Percentiles rank a stretch among this genome's conserved stretches.
These are phyloP conservation scores for Silvanus unidentatus DNA, from an alignment of 2,888 invertebrate species.

Conservation along the genomic window DNA sequence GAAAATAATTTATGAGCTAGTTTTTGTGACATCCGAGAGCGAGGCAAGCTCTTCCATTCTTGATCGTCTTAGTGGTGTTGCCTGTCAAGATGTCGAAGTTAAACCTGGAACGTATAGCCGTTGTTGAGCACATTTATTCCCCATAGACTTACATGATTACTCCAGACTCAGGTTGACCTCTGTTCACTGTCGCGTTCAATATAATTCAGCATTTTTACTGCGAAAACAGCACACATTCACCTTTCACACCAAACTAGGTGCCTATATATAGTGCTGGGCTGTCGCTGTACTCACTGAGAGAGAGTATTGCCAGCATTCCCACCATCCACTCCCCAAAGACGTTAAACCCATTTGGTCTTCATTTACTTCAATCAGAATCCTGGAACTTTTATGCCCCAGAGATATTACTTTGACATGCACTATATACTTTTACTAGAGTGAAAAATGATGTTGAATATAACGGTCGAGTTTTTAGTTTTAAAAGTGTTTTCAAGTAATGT, in stretches of 20 bases:
- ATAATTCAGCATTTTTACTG: constrained; percentile 31
- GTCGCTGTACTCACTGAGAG: neutral
- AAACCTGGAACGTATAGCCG: constrained; percentile 12
- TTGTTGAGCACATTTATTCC: constrained; percentile 13
- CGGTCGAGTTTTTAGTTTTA: constrained; percentile 26
- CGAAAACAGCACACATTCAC: constrained; percentile 13
- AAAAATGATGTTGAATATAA: constrained; percentile 42
- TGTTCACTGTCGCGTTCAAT: constrained; percentile 37
- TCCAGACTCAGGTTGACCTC: constrained; percentile 35
- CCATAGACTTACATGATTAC: constrained; percentile 27
- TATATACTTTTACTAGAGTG: constrained; percentile 36
- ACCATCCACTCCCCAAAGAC: constrained; percentile 30
- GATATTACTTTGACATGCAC: constrained; percentile 42
- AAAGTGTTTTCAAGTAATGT: constrained; percentile 19
- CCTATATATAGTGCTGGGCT: neutral
- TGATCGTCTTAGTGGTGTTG: constrained; percentile 7
- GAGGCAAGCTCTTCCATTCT: too few species aligned
- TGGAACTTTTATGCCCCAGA: constrained; percentile 41
- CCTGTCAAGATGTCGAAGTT: constrained; percentile 15
- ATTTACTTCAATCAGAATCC: constrained; percentile 45
- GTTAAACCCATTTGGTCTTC: constrained; percentile 42
- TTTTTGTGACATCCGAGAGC: too few species aligned
- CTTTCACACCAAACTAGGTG: constrained; percentile 7
- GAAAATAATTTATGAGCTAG: too few species aligned
- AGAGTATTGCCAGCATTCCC: constrained; percentile 3